phyloP scores from a whole-genome alignment of 2,797 vertebrate species.

The Falco naumanni region DNA sequence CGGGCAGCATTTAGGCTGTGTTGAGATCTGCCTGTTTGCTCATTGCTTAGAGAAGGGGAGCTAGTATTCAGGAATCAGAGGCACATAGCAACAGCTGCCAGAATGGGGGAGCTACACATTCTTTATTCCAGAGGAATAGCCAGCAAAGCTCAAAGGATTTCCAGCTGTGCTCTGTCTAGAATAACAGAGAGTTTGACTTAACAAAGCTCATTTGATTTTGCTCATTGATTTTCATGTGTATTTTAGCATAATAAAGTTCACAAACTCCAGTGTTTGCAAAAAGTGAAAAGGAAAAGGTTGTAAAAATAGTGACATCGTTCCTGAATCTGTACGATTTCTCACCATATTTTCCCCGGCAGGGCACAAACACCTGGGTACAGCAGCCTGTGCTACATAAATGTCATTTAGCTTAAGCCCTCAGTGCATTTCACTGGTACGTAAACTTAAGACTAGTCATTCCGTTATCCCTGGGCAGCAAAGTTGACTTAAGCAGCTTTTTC shows the following conservation, averaged over 20 bases:
- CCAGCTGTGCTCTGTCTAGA: constrained; percentile 27
- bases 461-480: not conserved
- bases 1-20: not conserved
- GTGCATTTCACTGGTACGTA: not conserved
- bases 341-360: not conserved
- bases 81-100: not conserved
- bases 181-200: constrained; percentile 26
- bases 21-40: not conserved
- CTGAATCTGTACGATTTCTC: not conserved
- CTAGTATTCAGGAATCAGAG: not conserved
- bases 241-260: constrained; percentile 40
- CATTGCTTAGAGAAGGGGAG: not conserved
- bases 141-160: constrained; percentile 52
- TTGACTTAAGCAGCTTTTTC: not conserved
- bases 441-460: not conserved
- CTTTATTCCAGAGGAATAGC: constrained; percentile 34
- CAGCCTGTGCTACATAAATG: not conserved
- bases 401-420: not conserved
- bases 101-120: not conserved
- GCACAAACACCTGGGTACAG: not conserved
- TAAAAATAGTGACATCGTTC: not conserved
- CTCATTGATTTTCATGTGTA: constrained; percentile 42
- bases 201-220: constrained; percentile 40
- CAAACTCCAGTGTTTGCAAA: not conserved
- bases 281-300: not conserved